Evolutionary conservation across 2,797 vertebrate species (phyloP), one percentile per base, ranked within the genome.

Genomic region (Sebastes vulpes): DNA sequence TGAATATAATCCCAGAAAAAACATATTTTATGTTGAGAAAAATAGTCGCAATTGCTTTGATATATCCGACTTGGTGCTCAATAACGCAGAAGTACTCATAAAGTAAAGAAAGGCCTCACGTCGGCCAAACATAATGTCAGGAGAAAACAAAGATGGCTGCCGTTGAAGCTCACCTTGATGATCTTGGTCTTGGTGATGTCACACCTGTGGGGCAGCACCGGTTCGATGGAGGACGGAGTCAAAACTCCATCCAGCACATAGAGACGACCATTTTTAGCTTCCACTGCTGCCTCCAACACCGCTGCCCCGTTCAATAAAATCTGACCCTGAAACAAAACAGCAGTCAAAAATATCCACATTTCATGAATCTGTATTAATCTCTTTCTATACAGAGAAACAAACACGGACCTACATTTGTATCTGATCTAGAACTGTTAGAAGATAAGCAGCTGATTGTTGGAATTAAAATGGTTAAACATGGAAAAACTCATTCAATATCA

Each of bases 201-300:
- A 87, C 98, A 99, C 63, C 96, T 90, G 35, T 97, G 96, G 4
- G 98, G 98, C 59, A 99, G 93, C 83, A 99, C 92, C 0, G 98
- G 98, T 70, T 95, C 3, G n/a, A 99, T 97, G 81, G 98, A 97
- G 6, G 96, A 72, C 3, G 98, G 98, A 68, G 96, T 95, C 73
- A 99, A 92, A 64, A 99, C 94, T 0, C 95, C 95, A 1, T 95
- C 92, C 72, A 99, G 65, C 0, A 97, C 97, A 68, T 97, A 98
- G 70, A 99, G 96, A 3, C 89, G 95, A 2, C 98, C 98, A 0
- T 99, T 98, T 87, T 96, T 97, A 12, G 97, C 97, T 63, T 92
- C 78, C 21, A 98, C 96, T 0, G 97, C 97, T 0, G 94, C 91
- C 92, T 99, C 98, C 82, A 96, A 74, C 1, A 98, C 85, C 0